Evolutionary conservation across 2,888 invertebrate genomes (phyloP).

Genomic region (Dolichopus griseipennis): DNA sequence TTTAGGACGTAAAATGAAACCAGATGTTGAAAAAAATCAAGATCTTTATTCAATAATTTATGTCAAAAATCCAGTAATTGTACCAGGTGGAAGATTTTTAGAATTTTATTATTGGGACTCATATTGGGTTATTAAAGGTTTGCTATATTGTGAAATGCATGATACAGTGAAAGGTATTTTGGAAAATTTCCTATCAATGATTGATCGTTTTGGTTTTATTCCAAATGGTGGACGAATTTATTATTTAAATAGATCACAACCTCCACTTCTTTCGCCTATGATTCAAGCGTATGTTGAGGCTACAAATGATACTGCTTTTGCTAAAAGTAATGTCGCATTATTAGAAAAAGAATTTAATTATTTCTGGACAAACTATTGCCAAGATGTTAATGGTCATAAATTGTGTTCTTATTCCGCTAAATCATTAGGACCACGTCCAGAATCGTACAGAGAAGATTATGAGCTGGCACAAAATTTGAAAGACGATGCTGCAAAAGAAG

Average conservation of each 20-base stretch:
- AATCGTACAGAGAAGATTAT: slow-evolving; percentile 69
- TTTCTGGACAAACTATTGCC: slow-evolving; percentile 64
- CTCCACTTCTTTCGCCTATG: slow-evolving; percentile 68
- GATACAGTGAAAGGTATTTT: slow-evolving; percentile 68
- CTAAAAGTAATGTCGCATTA: slow-evolving; percentile 50
- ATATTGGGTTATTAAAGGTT: slow-evolving; percentile 78
- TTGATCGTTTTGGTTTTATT: slow-evolving; percentile 65
- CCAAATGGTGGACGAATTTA: slow-evolving; percentile 84
- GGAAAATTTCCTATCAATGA: slow-evolving; percentile 67
- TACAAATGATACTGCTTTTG: slow-evolving; percentile 55
- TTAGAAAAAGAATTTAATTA: slow-evolving; percentile 67
- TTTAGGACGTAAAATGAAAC: slow-evolving; percentile 61
- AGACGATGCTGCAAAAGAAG: slow-evolving; percentile 48
- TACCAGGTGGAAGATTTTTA: slow-evolving; percentile 77
- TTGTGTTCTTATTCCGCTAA: slow-evolving; percentile 61
- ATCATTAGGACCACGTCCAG: slow-evolving; percentile 71
- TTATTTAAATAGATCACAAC: slow-evolving; percentile 67
- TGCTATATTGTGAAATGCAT: slow-evolving; percentile 71
- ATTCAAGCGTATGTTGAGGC: slow-evolving; percentile 61
- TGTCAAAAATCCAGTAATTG: slow-evolving; percentile 68
- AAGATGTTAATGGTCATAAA: slow-evolving; percentile 51
- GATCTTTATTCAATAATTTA: slow-evolving; percentile 72
- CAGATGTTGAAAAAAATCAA: slow-evolving; percentile 53
- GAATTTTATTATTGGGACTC: slow-evolving; percentile 89
- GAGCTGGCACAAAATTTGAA: slow-evolving; percentile 49